These are phyloP conservation scores for Frieseomelitta varia DNA, from an alignment of 1,140 invertebrate species.

Conservation along the genomic window DNA sequence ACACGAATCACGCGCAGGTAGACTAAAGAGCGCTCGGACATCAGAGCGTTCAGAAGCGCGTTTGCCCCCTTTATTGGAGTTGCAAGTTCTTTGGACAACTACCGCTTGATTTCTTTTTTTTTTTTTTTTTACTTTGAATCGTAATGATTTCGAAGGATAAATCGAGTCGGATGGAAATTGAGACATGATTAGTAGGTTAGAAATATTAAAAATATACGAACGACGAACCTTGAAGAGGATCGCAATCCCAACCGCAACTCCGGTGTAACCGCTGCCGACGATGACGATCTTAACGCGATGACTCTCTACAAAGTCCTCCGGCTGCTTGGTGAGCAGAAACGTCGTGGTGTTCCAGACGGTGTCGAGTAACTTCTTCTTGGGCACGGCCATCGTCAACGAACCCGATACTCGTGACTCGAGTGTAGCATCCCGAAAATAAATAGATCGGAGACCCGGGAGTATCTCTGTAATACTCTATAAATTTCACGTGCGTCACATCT, in stretches of 20 bases:
- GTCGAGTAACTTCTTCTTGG: slow-evolving; percentile 59
- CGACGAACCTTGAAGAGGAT: slow-evolving; percentile 74
- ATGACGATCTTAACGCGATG: slow-evolving; percentile 75
- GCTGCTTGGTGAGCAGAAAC: slow-evolving; percentile 73
- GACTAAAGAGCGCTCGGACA: neutral
- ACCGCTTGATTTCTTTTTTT: neutral
- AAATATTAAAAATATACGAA: too few species aligned
- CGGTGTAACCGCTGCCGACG: slow-evolving; percentile 71
- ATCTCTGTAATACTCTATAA: neutral
- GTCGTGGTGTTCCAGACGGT: slow-evolving; percentile 66
- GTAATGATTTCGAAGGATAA: too few species aligned
- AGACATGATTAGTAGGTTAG: neutral
- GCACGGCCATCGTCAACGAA: slow-evolving; percentile 53
- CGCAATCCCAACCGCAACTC: slow-evolving; percentile 73
- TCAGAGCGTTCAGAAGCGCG: neutral
- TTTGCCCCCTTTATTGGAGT: too few species aligned
- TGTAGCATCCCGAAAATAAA: slow-evolving; percentile 27
- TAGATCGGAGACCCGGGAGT: neutral
- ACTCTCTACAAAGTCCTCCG: slow-evolving; percentile 66
- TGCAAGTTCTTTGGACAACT: neutral
- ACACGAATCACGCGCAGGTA: slow-evolving; percentile 34
- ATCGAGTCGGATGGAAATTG: too few species aligned
- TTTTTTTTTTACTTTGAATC: neutral
- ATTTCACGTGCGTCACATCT: slow-evolving; percentile 31
- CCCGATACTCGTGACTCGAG: neutral